Evolutionary conservation across 2,797 vertebrate species (phyloP).

Genomic region (Erethizon dorsatum): DNA sequence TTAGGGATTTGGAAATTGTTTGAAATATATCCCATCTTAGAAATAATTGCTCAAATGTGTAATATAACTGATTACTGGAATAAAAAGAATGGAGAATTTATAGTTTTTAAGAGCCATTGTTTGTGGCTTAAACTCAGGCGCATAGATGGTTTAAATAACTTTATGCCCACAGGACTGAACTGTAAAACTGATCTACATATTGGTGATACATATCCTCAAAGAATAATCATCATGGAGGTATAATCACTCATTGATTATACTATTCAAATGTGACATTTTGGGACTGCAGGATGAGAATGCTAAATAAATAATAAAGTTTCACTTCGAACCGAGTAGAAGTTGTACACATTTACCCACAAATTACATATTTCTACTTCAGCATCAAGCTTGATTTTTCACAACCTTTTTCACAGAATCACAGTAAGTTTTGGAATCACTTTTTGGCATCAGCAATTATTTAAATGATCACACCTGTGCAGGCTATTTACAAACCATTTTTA

Average conservation of each 20-base stretch:
- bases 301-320: not conserved
- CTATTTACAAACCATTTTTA: not conserved
- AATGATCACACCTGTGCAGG: not conserved
- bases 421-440: constrained; percentile 9
- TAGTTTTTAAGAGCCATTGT: not conserved
- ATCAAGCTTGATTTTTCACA: constrained; percentile 30
- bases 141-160: constrained; percentile 9
- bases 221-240: not conserved
- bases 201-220: not conserved
- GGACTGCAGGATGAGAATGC: not conserved
- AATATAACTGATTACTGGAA: not conserved
- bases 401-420: not conserved
- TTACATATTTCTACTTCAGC: not conserved
- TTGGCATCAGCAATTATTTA: not conserved
- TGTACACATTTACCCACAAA: not conserved
- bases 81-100: not conserved
- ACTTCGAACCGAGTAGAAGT: not conserved
- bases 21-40: not conserved
- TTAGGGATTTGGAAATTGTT: constrained; percentile 28
- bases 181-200: not conserved
- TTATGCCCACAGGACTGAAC: not conserved
- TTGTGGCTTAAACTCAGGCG: constrained; percentile 11
- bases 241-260: not conserved
- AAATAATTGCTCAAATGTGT: constrained; percentile 19
- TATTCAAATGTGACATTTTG: not conserved